Evolutionary conservation across 2,888 invertebrate genomes (phyloP).

Genomic region (Glaucopsyche alexis): DNA sequence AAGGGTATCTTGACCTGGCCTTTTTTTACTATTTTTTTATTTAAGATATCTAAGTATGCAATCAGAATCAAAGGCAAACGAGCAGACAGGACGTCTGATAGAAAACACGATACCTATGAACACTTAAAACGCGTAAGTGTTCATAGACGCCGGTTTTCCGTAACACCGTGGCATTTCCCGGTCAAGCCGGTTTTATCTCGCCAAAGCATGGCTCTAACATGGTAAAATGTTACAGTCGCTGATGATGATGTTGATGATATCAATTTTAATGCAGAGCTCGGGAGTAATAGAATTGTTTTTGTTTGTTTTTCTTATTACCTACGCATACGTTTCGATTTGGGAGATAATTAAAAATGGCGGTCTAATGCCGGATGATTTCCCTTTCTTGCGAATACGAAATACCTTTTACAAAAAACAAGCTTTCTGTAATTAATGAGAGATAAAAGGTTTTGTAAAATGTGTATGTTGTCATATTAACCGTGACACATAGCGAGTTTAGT

Average conservation of each 20-base stretch:
- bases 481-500: not conserved
- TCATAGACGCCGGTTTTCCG: too few species aligned
- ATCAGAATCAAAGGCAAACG: too few species aligned
- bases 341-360: slow-evolving; percentile 18
- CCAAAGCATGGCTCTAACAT: too few species aligned
- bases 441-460: not conserved
- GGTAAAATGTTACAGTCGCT: not conserved
- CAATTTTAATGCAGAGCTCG: not conserved
- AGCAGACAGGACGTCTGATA: too few species aligned
- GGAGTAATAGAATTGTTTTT: slow-evolving; percentile 2
- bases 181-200: too few species aligned
- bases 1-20: too few species aligned
- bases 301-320: slow-evolving; percentile 11
- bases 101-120: too few species aligned
- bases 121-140: too few species aligned
- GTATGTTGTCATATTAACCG: not conserved
- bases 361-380: not conserved
- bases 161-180: too few species aligned
- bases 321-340: slow-evolving; percentile 12
- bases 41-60: too few species aligned
- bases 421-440: not conserved
- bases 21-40: too few species aligned
- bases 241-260: not conserved
- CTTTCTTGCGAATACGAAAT: slow-evolving; percentile 17
- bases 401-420: slow-evolving; percentile 20